These are phyloP conservation scores for Bursaphelenchus mucronatus DNA, from an alignment of 1,140 invertebrate species.

Conservation along the genomic window DNA sequence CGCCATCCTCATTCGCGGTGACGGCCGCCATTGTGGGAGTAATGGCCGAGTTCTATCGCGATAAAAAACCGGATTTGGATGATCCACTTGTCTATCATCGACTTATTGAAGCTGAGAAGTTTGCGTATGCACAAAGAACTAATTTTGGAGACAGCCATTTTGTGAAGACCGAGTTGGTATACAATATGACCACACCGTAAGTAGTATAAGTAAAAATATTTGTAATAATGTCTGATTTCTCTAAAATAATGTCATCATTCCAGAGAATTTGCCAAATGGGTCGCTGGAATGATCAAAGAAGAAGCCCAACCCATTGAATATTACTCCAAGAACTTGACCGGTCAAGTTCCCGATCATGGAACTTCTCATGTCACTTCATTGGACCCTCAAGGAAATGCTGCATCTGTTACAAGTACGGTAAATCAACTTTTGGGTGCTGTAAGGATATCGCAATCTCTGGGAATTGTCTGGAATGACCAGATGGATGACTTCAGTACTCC, in stretches of 20 bases:
- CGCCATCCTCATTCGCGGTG: conserved; percentile 57
- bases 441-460: conserved; percentile 69
- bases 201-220: no score
- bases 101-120: conserved; percentile 84
- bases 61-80: conserved; percentile 35
- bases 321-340: conserved; percentile 41
- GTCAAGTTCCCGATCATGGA: conserved; percentile 65
- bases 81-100: conserved; percentile 71
- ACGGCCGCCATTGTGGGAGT: conserved; percentile 51
- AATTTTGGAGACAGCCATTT: conserved; percentile 73
- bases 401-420: conserved; percentile 82
- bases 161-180: neutral
- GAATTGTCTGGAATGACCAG: conserved; percentile 82
- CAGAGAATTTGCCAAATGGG: conserved; percentile 44
- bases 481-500: conserved; percentile 70
- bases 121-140: conserved; percentile 78
- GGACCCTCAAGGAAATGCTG: conserved; percentile 80
- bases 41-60: conserved; percentile 52
- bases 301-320: conserved; percentile 52
- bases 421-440: conserved; percentile 74
- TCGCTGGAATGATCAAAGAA: conserved; percentile 41
- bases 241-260: neutral
- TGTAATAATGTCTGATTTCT: neutral
- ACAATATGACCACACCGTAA: conserved; percentile 48
- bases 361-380: conserved; percentile 84